These are phyloP conservation scores for Gallinago solitaria DNA, from an alignment of 2,797 vertebrate species.

Conservation along the genomic window DNA sequence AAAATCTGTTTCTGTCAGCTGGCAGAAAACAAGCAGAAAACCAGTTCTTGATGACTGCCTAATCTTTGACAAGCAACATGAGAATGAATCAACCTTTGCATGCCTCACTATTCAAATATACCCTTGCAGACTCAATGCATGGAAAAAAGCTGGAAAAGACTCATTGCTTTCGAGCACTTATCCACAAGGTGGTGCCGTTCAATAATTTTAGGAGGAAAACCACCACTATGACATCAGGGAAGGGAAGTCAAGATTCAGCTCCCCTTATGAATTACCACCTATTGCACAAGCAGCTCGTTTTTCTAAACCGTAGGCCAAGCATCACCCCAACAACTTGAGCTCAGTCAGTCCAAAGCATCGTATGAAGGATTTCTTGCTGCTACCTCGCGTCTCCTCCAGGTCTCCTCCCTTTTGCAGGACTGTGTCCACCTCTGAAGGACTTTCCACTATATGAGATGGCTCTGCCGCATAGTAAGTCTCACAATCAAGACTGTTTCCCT, in stretches of 20 bases:
- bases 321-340: background rate
- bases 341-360: background rate
- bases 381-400: background rate
- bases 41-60: background rate
- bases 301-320: background rate
- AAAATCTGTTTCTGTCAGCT: background rate
- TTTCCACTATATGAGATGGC: background rate
- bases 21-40: background rate
- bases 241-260: background rate
- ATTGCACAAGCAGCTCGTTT: background rate
- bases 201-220: background rate
- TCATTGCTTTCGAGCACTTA: background rate
- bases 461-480: background rate
- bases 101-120: background rate
- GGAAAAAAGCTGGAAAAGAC: background rate
- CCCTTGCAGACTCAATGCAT: background rate
- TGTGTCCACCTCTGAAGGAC: background rate
- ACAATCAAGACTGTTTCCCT: background rate
- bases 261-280: background rate
- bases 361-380: background rate
- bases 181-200: slow-evolving; percentile 64
- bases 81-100: background rate
- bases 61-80: background rate
- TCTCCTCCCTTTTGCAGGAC: background rate
- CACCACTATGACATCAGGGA: background rate